These are phyloP conservation scores for Syrphus vitripennis DNA, from an alignment of 2,888 invertebrate genomes.

Conservation along the genomic window DNA sequence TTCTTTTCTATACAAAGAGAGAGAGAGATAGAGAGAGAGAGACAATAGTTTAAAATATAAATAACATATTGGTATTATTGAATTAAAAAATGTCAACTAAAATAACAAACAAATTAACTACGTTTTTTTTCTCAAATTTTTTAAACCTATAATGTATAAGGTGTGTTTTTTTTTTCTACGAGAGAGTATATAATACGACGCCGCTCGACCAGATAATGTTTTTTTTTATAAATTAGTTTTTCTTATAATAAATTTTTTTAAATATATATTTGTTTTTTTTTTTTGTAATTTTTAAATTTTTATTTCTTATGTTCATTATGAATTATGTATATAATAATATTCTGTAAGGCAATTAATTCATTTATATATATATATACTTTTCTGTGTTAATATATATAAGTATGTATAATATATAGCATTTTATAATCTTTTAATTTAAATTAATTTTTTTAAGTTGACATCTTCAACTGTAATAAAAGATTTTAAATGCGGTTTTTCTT, in stretches of 20 bases:
- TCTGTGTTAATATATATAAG: slow-evolving; percentile 58
- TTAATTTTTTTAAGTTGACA: slow-evolving; percentile 66
- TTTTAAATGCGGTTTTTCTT: slow-evolving; percentile 60
- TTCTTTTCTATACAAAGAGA: slow-evolving; percentile 16
- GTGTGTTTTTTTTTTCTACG: slow-evolving; percentile 47
- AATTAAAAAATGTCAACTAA: slow-evolving; percentile 34
- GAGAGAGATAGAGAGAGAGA: slow-evolving; percentile 57
- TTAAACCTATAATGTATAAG: slow-evolving; percentile 34
- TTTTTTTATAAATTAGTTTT: slow-evolving; percentile 54
- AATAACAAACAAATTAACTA: slow-evolving; percentile 54
- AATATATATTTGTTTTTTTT: slow-evolving; percentile 63
- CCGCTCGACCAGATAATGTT: slow-evolving; percentile 61
- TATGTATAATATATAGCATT: slow-evolving; percentile 71
- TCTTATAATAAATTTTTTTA: slow-evolving; percentile 70
- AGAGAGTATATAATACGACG: slow-evolving; percentile 70
- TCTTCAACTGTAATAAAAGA: slow-evolving; percentile 57
- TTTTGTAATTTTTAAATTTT: slow-evolving; percentile 1
- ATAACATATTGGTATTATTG: slow-evolving; percentile 44
- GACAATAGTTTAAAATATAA: slow-evolving; percentile 42
- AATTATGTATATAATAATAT: slow-evolving; percentile 72
- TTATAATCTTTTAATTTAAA: slow-evolving; percentile 48
- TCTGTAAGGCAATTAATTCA: slow-evolving; percentile 72
- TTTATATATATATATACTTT: slow-evolving; percentile 63
- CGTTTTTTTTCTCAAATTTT: slow-evolving; percentile 26
- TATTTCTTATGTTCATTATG: slow-evolving; percentile 57